Conservation (phyloP, 2,888 invertebrate species). For the Silvanus unidentatus region DNA sequence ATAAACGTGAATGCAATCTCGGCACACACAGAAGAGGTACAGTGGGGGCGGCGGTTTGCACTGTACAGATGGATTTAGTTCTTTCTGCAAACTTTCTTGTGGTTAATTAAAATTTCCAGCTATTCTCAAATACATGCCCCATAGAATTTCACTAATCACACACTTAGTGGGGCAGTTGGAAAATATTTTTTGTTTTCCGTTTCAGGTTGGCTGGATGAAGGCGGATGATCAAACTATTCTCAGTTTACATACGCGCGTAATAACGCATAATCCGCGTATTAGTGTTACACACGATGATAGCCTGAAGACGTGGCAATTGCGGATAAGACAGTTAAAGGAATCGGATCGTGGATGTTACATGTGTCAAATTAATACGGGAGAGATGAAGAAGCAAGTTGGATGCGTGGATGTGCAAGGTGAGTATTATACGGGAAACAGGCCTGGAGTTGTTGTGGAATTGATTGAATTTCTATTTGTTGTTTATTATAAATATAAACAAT, state of each 20-base stretch:
- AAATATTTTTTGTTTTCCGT: slow-evolving; percentile 11
- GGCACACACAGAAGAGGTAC: too few species aligned
- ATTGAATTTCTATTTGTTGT: too few species aligned
- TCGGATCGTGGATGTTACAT: slow-evolving; percentile 73
- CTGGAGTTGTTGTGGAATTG: neutral
- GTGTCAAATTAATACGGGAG: slow-evolving; percentile 73
- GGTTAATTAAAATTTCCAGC: slow-evolving; percentile 17
- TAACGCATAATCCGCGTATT: slow-evolving; percentile 68
- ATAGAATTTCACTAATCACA: slow-evolving; percentile 11
- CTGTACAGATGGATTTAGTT: neutral
- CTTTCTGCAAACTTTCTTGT: slow-evolving; percentile 4
- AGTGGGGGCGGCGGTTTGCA: neutral
- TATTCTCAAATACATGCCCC: neutral
- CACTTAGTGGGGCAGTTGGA: slow-evolving; percentile 9
- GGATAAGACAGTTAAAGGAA: slow-evolving; percentile 65
- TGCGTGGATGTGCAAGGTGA: slow-evolving; percentile 73
- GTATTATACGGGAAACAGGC: too few species aligned
- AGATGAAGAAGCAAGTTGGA: slow-evolving; percentile 72
- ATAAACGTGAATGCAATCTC: neutral
- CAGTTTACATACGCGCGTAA: slow-evolving; percentile 66
- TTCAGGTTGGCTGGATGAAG: slow-evolving; percentile 71
- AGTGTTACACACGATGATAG: slow-evolving; percentile 67
- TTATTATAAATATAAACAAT: too few species aligned
- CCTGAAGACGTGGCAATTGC: slow-evolving; percentile 66
- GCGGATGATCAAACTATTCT: slow-evolving; percentile 71